These are phyloP conservation scores for Eolophus roseicapilla DNA, from an alignment of 2,113 vertebrate species.

Conservation along the genomic window DNA sequence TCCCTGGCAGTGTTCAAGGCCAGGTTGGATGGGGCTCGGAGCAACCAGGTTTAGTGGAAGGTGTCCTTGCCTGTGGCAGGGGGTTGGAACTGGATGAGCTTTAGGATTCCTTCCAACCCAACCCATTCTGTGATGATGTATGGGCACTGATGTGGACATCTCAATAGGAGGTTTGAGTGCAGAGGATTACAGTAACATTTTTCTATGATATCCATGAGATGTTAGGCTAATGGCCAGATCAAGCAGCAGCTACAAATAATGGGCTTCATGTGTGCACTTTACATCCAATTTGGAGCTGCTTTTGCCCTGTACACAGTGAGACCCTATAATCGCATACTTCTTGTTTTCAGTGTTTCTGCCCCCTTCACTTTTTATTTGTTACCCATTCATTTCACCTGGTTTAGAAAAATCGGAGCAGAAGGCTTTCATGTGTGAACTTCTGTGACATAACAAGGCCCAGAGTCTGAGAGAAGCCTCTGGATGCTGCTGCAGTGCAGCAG, in stretches of 20 bases:
- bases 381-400: not conserved
- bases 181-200: not conserved
- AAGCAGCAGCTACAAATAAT: not conserved
- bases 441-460: not conserved
- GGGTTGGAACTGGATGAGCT: not conserved
- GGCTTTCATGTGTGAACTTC: not conserved
- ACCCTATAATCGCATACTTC: not conserved
- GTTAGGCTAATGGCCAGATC: not conserved
- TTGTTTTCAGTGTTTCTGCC: not conserved
- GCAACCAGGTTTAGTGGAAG: not conserved
- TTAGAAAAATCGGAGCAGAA: not conserved
- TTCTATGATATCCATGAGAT: not conserved
- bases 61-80: not conserved
- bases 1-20: no score
- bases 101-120: not conserved
- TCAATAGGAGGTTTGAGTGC: not conserved
- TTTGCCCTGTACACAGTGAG: not conserved
- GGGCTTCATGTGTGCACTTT: not conserved
- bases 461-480: not conserved
- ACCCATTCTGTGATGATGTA: not conserved
- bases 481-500: not conserved
- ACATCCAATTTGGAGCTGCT: not conserved
- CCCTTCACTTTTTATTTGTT: not conserved
- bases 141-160: not conserved
- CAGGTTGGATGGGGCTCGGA: not conserved